Conservation (phyloP, 64 coral and sea anemone genomes). For the Dendrophyllia cribrosa region DNA sequence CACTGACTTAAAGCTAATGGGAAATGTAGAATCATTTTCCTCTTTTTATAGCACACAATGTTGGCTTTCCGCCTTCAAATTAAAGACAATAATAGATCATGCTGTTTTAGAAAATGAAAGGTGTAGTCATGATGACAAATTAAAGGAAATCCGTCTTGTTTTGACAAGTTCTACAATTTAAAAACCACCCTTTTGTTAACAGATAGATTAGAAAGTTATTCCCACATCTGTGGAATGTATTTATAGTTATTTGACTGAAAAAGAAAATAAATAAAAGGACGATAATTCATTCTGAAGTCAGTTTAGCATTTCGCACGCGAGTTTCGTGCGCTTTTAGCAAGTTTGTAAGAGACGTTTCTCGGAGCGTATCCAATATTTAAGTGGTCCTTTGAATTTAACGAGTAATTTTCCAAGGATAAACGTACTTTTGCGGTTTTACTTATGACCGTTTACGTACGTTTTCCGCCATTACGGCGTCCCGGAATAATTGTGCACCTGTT, state of each 20-base stretch:
- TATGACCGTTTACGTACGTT: not conserved
- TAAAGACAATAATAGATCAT: slow-evolving; percentile 3
- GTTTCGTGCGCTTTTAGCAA: not conserved
- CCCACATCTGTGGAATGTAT: not conserved
- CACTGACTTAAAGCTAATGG: not conserved
- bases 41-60: slow-evolving; percentile 39
- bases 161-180: not conserved
- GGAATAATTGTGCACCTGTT: not conserved
- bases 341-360: not conserved
- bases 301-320: too few relatives aligned
- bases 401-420: not conserved
- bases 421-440: not conserved
- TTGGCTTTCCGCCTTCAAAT: slow-evolving; percentile 35
- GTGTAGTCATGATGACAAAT: slow-evolving; percentile 13
- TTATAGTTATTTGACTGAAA: not conserved
- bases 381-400: not conserved
- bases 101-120: slow-evolving; percentile 9
- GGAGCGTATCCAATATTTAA: not conserved
- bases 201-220: not conserved
- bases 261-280: too few relatives aligned
- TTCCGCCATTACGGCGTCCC: not conserved
- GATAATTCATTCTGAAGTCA: too few relatives aligned
- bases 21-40: not conserved
- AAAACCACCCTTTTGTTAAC: not conserved
- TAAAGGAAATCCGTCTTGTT: slow-evolving; percentile 12